phyloP scores from a whole-genome alignment of 2,113 vertebrate species.

The Notothenia rossii region DNA sequence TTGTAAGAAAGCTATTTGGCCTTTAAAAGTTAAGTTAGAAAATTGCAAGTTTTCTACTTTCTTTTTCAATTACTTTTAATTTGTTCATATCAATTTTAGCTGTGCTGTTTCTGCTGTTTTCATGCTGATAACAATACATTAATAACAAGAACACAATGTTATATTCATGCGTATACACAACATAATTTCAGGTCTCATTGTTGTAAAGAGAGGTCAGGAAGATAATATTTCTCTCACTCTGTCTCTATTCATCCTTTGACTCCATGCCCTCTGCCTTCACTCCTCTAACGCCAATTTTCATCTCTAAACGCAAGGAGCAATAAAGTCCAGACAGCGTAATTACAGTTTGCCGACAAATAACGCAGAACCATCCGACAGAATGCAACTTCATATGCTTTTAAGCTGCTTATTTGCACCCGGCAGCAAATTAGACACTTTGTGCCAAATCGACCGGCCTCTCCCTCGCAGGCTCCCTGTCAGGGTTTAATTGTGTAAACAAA shows the following conservation, averaged over 20 bases:
- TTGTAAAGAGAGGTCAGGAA: conserved; percentile 17
- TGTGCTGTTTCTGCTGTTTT: neutral
- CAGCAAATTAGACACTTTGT: conserved; percentile 68
- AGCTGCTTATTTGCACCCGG: conserved; percentile 60
- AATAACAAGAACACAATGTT: conserved; percentile 4
- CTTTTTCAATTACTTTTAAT: neutral
- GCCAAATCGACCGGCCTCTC: conserved; percentile 57
- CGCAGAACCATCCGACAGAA: conserved; percentile 48
- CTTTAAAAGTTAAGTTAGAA: neutral
- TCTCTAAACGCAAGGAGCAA: conserved; percentile 37
- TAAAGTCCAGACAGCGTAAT: conserved; percentile 71
- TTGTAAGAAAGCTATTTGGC: too few relatives aligned
- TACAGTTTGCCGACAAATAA: conserved; percentile 58
- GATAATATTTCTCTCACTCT: conserved; percentile 18
- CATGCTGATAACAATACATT: conserved; percentile 16
- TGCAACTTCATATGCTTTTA: conserved; percentile 67
- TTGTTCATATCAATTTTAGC: neutral
- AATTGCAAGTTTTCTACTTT: neutral
- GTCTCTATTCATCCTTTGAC: too few relatives aligned
- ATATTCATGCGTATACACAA: neutral
- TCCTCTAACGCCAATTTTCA: conserved; percentile 34
- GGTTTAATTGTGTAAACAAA: conserved; percentile 67
- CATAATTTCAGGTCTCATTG: neutral
- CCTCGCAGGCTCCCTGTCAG: conserved; percentile 39
- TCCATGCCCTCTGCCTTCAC: conserved; percentile 12